These are phyloP conservation scores for Poliocrania exsul DNA, from an alignment of 2,797 vertebrate species.

Conservation along the genomic window DNA sequence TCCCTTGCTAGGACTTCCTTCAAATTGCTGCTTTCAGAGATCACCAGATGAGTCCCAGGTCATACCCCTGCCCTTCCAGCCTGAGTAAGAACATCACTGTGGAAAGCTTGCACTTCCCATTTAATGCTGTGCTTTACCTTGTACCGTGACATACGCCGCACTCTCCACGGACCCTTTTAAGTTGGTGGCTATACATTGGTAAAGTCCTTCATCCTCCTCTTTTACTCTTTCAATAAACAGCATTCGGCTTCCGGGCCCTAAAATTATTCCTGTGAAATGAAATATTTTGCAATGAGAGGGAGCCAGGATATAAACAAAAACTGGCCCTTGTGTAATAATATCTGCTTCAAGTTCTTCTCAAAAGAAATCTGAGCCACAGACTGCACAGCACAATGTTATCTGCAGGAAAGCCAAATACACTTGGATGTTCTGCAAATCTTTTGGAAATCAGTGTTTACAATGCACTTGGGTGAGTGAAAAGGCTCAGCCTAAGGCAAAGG, in stretches of 20 bases:
- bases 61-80: not conserved
- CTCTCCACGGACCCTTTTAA: conserved; percentile 86
- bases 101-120: not conserved
- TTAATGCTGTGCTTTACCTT: conserved; percentile 77
- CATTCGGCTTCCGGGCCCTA: conserved; percentile 84
- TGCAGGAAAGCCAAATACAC: not conserved
- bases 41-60: not conserved
- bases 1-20: conserved; percentile 45
- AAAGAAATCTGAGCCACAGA: conserved; percentile 24
- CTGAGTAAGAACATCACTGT: not conserved
- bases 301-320: conserved; percentile 53
- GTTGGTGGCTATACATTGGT: conserved; percentile 90
- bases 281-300: conserved; percentile 66
- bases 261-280: conserved; percentile 85
- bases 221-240: conserved; percentile 92
- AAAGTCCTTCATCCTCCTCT: conserved; percentile 90
- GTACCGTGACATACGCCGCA: conserved; percentile 88
- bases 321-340: conserved; percentile 36
- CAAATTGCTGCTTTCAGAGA: not conserved
- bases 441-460: conserved; percentile 18
- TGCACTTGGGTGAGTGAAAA: not conserved
- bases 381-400: not conserved
- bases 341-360: conserved; percentile 26
- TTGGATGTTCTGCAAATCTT: not conserved
- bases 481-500: not conserved